Base-by-base conservation (phyloP, 2,797 vertebrate species). In the Acanthopagrus latus region DNA sequence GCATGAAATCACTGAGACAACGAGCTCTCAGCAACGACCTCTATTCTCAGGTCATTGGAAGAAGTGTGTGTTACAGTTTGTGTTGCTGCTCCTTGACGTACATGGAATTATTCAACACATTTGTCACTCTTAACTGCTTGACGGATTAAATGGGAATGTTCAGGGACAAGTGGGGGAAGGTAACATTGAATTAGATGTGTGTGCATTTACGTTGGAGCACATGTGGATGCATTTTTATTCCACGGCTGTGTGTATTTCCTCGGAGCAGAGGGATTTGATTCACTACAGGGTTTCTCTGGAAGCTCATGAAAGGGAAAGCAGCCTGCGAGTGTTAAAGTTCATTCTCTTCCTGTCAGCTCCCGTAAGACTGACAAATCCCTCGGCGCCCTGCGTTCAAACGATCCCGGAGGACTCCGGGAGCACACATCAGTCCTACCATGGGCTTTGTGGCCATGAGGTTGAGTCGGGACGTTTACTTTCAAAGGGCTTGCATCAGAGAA, bases 1-100 rank as follows among this genome's bases (percentile, higher is more conserved):
- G 80, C 82, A 78, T 91, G 86, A 92, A 93, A 93, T 90, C 85
- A 75, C 84, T 87, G 80, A 83, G 81, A 88, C 86, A 93, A 85
- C 73, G 38, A 66, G 78, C 80, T 78, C 79, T 56, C 64, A 0
- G 73, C 75, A n/a, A 29, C 21, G 78, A 86, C 90, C 87, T 84
- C 80, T 27, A 33, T 70, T 72, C 74, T 82, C 55, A 82, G 82
- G 88, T 89, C 86, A 78, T 0, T 59, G 65, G 73, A 71, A 63
- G 29, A 64, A 29, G 56, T 48, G 79, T 27, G 66, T 23, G 59
- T 60, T 48, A 21, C n/a, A 18, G 44, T 84, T 33, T 69, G 68
- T 67, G 20, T 71, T 16, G 55, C 38, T 67, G 58, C 52, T 11
- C 58, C 43, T 44, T 4, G 17, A 44, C 58, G 2, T 43, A 38